These are phyloP conservation scores for Penaeus indicus DNA, from an alignment of 1,140 invertebrate genomes.

Conservation along the genomic window DNA sequence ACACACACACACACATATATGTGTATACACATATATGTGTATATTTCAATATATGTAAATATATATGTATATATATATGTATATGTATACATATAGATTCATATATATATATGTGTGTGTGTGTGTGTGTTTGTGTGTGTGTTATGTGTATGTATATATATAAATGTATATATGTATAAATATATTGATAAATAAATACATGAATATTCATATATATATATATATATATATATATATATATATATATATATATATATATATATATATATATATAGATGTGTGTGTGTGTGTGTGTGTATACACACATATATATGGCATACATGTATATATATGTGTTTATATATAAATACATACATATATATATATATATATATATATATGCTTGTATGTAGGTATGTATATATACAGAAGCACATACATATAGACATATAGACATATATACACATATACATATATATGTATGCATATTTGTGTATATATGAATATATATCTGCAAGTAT, in stretches of 20 bases:
- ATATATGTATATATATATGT: conserved; percentile 44
- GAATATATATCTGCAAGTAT: neutral
- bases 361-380: conserved; percentile 36
- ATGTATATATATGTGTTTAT: neutral
- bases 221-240: no score
- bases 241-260: no score
- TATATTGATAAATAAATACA: neutral
- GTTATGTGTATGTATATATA: neutral
- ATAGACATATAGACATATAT: neutral
- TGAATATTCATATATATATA: no score
- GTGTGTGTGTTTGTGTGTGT: neutral
- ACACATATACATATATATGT: neutral
- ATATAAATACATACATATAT: conserved; percentile 3
- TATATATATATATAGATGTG: no score
- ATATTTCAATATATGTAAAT: conserved; percentile 52
- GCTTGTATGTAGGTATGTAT: conserved; percentile 2
- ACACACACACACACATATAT: neutral
- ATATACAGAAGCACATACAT: neutral
- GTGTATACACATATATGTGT: conserved; percentile 32
- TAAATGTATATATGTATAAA: neutral
- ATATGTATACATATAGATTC: conserved; percentile 31
- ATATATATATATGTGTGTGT: neutral
- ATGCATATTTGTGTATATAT: neutral
- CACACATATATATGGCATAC: neutral
- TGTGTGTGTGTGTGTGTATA: no score